Conservation (phyloP, 2,888 invertebrate species). For the Dicyrtoma fusca region DNA sequence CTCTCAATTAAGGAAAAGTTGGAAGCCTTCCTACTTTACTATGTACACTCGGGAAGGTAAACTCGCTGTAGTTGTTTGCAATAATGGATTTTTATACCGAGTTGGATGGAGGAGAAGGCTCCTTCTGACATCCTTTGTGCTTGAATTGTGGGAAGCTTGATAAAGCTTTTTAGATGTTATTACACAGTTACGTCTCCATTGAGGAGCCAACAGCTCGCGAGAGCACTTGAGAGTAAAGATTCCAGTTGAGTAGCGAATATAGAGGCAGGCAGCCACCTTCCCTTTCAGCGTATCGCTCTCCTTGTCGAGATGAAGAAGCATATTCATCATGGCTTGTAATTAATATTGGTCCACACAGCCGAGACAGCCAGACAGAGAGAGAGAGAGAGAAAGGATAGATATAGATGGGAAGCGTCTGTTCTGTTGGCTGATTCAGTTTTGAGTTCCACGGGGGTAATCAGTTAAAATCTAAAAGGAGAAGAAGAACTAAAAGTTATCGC, state of each 20-base stretch:
- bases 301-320: constrained; percentile 1
- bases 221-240: background rate
- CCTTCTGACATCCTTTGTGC: constrained; percentile 12
- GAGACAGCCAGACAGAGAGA: no score
- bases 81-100: constrained; percentile 22
- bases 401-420: constrained; percentile 6
- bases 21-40: background rate
- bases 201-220: background rate
- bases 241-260: background rate
- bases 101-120: constrained; percentile 2
- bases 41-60: background rate
- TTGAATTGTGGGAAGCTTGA: constrained; percentile 7
- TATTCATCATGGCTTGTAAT: constrained; percentile 29
- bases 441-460: background rate
- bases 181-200: background rate
- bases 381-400: background rate
- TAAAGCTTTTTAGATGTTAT: constrained; percentile 16
- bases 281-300: no score
- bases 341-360: constrained; percentile 8
- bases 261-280: background rate
- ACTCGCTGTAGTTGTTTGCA: constrained; percentile 15
- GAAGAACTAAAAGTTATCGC: constrained; percentile 9
- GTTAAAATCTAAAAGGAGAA: constrained; percentile 12
- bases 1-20: constrained; percentile 23
- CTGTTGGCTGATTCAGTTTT: background rate